These are phyloP conservation scores for Tigriopus californicus DNA, from an alignment of 2,888 invertebrate genomes.

Conservation along the genomic window DNA sequence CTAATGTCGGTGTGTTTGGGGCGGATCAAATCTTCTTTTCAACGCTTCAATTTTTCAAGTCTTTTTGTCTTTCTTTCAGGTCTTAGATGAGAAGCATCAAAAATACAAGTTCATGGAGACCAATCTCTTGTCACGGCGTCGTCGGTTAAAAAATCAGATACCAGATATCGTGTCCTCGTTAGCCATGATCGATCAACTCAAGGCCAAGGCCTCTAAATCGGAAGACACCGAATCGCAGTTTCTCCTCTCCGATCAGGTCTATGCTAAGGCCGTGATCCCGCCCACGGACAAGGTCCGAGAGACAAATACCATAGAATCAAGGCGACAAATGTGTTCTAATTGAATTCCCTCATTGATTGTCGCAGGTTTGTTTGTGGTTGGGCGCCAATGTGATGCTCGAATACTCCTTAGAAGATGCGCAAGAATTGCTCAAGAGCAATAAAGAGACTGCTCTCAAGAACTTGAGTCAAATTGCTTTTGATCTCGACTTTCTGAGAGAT, in stretches of 20 bases:
- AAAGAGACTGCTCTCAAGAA: constrained; percentile 64
- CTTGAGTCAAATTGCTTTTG: constrained; percentile 65
- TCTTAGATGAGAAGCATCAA: constrained; percentile 75
- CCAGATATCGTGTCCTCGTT: constrained; percentile 82
- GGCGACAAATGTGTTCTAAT: background rate
- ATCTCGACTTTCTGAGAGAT: constrained; percentile 84
- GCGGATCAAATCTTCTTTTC: background rate
- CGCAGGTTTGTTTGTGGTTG: constrained; percentile 43
- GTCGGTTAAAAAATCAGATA: constrained; percentile 65
- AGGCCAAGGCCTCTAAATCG: constrained; percentile 46
- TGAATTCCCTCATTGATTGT: background rate
- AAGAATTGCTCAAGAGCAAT: constrained; percentile 32
- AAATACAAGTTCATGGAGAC: constrained; percentile 96
- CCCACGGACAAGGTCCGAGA: constrained; percentile 65
- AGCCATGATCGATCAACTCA: constrained; percentile 74
- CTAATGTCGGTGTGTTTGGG: background rate
- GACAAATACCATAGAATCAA: too few relatives aligned
- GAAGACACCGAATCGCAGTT: constrained; percentile 66
- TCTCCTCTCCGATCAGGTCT: constrained; percentile 77
- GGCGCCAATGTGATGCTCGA: constrained; percentile 90
- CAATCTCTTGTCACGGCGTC: constrained; percentile 65
- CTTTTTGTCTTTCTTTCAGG: constrained; percentile 53
- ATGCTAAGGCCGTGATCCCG: constrained; percentile 60
- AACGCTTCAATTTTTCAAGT: background rate
- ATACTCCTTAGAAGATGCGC: constrained; percentile 54